Evolutionary conservation across 1,140 invertebrate genomes (phyloP), one percentile per base, ranked within the genome.

Genomic region (Leptopilina boulardi): DNA sequence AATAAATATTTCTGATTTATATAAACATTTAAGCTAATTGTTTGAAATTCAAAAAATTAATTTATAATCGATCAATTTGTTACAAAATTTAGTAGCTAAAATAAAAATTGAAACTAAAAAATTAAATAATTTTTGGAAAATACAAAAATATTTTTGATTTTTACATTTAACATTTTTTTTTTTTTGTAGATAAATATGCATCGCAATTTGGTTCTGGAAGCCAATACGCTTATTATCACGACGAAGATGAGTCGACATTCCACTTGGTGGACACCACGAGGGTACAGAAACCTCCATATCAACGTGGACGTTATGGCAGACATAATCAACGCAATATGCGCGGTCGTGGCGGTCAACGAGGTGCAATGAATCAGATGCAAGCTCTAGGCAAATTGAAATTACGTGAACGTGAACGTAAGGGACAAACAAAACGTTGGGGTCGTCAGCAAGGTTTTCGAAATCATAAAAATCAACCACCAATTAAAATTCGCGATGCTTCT

Each of bases 201-300:
- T 99, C 98, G 34, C 97, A 98, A 82, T 99, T 99, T 93, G 98
- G 98, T 38, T 95, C 96, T 78, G 96, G 96, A 38, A 98, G 95
- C 87, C 98, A 98, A 84, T 99, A 99, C 92, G 96, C 98, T 1
- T 99, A 99, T 86, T 98, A 96, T 88, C 98, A 99, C 87, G 98
- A 99, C 85, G 98, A 99, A 88, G 98, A 99, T 91, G 98, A 99
- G 90, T 98, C 96, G 77, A 97, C 96, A n/a, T 99, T 99, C 93
- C 98, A 99, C 87, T 91, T 99, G 89, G 98, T 99, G 80, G 98
- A 99, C 87, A 98, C 98, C 0, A 96, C 97, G 2, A 93, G 97
- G 42, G 94, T 97, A 3, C 97, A 97, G 84, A 97, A 98, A 85
- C 96, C 97, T 3, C 95, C 96, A 6, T 98, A 98, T 88, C 97